Evolutionary conservation across 1,140 invertebrate species (phyloP).

Genomic region (Pteromalus puparum): DNA sequence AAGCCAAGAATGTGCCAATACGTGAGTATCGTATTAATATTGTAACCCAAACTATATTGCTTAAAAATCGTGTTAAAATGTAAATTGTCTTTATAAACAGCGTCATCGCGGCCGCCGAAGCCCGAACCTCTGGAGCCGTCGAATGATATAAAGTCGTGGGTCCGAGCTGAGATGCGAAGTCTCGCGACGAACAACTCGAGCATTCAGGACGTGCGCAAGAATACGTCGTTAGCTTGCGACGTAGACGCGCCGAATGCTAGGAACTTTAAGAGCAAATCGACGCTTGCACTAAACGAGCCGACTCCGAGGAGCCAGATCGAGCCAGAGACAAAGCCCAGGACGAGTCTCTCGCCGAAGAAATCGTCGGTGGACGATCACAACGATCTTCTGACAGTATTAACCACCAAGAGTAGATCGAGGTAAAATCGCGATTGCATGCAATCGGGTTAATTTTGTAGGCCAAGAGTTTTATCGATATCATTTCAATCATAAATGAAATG

Average conservation of each 20-base stretch:
- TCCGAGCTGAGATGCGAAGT: conserved; percentile 62
- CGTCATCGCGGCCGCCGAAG: conserved; percentile 50
- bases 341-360: background rate
- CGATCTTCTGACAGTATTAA: conserved; percentile 65
- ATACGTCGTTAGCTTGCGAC: background rate
- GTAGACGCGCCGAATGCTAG: background rate
- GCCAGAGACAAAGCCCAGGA: background rate
- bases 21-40: conserved; percentile 33
- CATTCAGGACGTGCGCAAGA: background rate
- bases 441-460: no score
- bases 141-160: conserved; percentile 67
- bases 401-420: conserved; percentile 66
- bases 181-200: conserved; percentile 35
- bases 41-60: no score
- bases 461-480: no score
- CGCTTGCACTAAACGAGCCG: conserved; percentile 48
- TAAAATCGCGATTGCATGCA: conserved; percentile 26
- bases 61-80: background rate
- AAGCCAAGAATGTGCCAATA: conserved; percentile 37
- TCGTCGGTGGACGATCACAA: conserved; percentile 56
- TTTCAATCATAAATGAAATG: background rate
- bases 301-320: background rate
- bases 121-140: conserved; percentile 61
- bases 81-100: background rate
- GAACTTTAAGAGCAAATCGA: conserved; percentile 50